A percentile compares a stretch with the other conserved stretches of the same genome.
phyloP scores from a whole-genome alignment of 2,888 invertebrate genomes.

The Ariolimax columbianus region DNA sequence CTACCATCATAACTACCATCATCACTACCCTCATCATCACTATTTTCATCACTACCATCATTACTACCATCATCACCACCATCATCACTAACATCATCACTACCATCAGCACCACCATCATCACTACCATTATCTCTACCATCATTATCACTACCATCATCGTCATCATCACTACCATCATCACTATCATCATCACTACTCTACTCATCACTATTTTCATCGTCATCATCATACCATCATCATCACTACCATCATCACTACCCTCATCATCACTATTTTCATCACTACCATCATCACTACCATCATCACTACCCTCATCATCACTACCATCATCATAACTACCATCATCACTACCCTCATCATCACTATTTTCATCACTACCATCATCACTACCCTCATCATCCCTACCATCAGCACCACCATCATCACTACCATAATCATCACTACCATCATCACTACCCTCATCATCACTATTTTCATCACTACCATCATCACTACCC shows the following conservation, averaged over 20 bases:
- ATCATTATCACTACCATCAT: background rate
- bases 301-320: background rate
- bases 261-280: no score
- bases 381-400: background rate
- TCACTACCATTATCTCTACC: background rate
- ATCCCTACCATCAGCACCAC: background rate
- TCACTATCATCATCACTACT: no score
- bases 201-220: no score
- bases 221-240: no score
- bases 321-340: background rate
- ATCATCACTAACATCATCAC: background rate
- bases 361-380: background rate
- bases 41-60: background rate
- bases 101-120: background rate
- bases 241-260: no score
- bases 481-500: no score
- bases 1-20: background rate
- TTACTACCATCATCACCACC: background rate
- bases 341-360: background rate
- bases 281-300: no score
- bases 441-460: no score
- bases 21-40: background rate
- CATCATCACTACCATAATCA: no score
- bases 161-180: no score
- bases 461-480: no score